These are phyloP conservation scores for Malurus elegans DNA, from an alignment of 2,113 vertebrate genomes.

Conservation along the genomic window DNA sequence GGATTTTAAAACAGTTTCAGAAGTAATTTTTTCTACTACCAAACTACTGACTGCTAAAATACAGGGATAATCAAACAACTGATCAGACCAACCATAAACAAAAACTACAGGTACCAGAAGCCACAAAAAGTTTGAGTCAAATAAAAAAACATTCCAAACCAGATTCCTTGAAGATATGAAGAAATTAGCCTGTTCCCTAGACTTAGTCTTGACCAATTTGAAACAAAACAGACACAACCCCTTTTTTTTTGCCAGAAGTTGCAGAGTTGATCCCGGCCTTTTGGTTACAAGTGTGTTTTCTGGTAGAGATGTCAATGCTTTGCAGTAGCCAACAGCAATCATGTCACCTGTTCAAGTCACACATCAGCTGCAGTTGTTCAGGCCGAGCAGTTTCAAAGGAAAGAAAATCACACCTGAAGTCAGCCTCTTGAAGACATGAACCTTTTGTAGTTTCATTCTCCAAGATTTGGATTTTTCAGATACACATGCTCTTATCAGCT, in stretches of 20 bases:
- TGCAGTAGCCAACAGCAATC: neutral
- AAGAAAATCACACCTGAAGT: constrained; percentile 28
- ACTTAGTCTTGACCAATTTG: neutral
- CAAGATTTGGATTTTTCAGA: constrained; percentile 70
- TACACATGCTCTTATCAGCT: constrained; percentile 74
- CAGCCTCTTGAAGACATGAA: constrained; percentile 39
- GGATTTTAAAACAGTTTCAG: neutral
- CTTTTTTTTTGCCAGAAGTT: neutral
- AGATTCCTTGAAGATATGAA: neutral
- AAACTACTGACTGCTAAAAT: neutral
- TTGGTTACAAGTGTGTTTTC: rapidly evolving
- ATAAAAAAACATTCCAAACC: neutral
- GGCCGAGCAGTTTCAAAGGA: constrained; percentile 18
- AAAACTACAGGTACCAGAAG: neutral
- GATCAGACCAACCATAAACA: neutral
- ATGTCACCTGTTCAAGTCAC: neutral
- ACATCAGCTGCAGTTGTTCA: neutral
- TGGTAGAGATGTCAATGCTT: neutral
- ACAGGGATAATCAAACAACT: neutral
- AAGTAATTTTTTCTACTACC: neutral
- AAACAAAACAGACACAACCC: neutral
- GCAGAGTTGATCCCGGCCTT: neutral
- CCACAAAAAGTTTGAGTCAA: neutral
- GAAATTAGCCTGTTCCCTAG: neutral
- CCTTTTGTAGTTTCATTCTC: constrained; percentile 34